These are phyloP conservation scores for Autographa pulchrina DNA, from an alignment of 2,888 invertebrate genomes.

Conservation along the genomic window DNA sequence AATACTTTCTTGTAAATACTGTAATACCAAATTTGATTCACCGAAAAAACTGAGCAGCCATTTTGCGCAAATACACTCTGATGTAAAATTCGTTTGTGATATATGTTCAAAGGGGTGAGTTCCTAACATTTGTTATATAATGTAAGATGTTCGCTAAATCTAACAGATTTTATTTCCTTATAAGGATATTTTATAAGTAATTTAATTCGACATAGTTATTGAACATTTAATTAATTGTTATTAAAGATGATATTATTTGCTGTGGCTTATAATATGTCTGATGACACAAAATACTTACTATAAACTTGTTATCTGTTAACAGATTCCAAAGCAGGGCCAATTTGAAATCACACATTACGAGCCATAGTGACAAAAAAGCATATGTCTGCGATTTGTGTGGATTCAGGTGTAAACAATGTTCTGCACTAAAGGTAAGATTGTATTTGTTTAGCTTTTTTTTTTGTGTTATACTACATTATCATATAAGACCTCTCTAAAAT, in stretches of 20 bases:
- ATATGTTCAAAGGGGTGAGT: slow-evolving; percentile 73
- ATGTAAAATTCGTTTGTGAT: slow-evolving; percentile 68
- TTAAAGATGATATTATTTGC: neutral
- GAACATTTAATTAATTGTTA: no score
- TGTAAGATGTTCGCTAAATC: no score
- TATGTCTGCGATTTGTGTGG: slow-evolving; percentile 71
- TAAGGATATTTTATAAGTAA: no score
- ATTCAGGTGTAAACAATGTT: slow-evolving; percentile 61
- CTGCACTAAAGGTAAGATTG: slow-evolving; percentile 64
- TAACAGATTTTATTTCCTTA: no score
- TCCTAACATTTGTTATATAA: neutral
- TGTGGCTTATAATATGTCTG: neutral
- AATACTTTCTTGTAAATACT: slow-evolving; percentile 65
- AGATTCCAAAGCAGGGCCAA: slow-evolving; percentile 62
- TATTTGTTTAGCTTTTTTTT: neutral
- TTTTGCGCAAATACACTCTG: slow-evolving; percentile 57
- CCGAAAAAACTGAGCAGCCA: slow-evolving; percentile 67
- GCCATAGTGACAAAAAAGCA: slow-evolving; percentile 60
- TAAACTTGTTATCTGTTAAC: slow-evolving; percentile 41
- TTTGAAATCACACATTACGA: slow-evolving; percentile 63
- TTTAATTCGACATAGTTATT: no score
- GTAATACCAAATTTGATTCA: slow-evolving; percentile 57
- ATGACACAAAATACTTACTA: neutral
- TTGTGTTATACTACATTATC: no score
- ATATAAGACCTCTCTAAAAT: no score